Conservation (phyloP, 2,888 invertebrate species). For the Tethea ocularis region DNA sequence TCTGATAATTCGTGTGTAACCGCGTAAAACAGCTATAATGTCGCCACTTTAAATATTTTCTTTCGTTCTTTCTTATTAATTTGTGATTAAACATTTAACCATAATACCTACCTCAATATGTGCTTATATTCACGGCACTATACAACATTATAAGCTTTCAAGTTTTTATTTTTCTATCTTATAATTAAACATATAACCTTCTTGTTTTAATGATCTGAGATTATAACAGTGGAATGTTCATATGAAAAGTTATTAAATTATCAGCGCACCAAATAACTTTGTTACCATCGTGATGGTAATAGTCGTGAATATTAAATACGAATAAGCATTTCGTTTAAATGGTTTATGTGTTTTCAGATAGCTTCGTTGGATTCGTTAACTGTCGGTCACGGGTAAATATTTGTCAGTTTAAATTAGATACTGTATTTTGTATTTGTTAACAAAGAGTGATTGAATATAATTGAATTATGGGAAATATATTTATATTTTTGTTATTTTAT, state of each 20-base stretch:
- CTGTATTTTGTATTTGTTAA: not conserved
- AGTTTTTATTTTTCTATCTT: no score
- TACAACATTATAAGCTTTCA: no score
- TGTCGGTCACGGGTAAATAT: not conserved
- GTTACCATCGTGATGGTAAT: not conserved
- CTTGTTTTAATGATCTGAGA: not conserved
- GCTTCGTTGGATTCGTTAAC: not conserved
- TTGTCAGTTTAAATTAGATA: not conserved
- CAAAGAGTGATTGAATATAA: not conserved
- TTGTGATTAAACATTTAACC: no score
- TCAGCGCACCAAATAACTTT: not conserved
- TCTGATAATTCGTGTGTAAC: no score
- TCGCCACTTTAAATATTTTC: no score
- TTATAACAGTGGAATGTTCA: not conserved
- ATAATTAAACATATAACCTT: not conserved
- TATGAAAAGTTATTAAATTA: not conserved
- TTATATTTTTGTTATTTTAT: not conserved
- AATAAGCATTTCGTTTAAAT: not conserved
- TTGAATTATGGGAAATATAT: not conserved
- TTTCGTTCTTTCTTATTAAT: no score
- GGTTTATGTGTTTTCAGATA: not conserved
- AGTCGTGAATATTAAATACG: not conserved
- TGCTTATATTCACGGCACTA: no score
- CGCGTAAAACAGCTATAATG: no score
- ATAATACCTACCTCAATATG: no score